Percentiles rank a stretch among this genome's conserved stretches.
These are phyloP conservation scores for Notamacropus eugenii DNA, from an alignment of 2,797 vertebrate genomes.

Conservation along the genomic window DNA sequence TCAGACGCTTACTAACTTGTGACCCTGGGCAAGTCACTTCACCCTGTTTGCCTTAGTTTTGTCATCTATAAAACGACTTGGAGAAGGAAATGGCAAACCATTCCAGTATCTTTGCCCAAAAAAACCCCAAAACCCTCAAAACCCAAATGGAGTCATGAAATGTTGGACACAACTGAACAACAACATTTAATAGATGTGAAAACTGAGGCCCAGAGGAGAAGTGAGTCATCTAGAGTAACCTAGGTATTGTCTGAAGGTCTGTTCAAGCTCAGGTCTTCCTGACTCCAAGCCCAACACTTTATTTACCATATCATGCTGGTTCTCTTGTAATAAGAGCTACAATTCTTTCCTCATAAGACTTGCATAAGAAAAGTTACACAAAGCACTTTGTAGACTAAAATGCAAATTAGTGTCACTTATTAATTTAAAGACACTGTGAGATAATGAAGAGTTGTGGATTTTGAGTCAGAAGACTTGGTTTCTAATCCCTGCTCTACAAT, in stretches of 20 bases:
- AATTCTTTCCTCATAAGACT: background rate
- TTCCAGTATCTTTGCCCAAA: too few species aligned
- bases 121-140: too few species aligned
- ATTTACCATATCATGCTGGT: background rate
- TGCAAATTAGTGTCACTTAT: background rate
- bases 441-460: background rate
- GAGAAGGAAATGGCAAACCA: background rate
- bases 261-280: background rate
- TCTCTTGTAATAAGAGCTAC: background rate
- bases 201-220: background rate
- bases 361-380: background rate
- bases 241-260: background rate
- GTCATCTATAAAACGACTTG: background rate
- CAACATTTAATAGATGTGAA: background rate
- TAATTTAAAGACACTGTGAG: background rate
- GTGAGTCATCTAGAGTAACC: too few species aligned
- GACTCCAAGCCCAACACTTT: background rate
- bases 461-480: background rate
- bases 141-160: too few species aligned
- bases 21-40: background rate
- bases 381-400: background rate
- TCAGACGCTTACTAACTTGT: background rate
- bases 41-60: background rate
- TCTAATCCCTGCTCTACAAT: background rate
- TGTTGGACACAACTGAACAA: too few species aligned